Conservation (phyloP, 2,888 invertebrate species). For the Archips crataeganus region DNA sequence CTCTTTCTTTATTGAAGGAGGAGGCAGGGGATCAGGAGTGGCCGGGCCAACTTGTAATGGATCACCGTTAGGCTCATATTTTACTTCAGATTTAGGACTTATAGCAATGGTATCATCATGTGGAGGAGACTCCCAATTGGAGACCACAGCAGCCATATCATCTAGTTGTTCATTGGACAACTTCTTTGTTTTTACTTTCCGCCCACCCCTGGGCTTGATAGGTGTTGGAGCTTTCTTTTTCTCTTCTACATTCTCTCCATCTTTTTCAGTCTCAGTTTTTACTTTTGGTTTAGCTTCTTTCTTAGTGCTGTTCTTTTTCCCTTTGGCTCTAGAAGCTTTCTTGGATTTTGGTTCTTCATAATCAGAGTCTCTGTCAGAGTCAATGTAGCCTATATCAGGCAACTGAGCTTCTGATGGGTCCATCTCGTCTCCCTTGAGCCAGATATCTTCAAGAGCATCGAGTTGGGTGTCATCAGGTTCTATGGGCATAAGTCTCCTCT, state of each 20-base stretch:
- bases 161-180: slow-evolving; percentile 69
- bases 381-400: slow-evolving; percentile 81
- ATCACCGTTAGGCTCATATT: slow-evolving; percentile 38
- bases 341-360: slow-evolving; percentile 66
- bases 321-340: slow-evolving; percentile 56
- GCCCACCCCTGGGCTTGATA: slow-evolving; percentile 42
- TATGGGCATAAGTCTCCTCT: slow-evolving; percentile 72
- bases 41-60: slow-evolving; percentile 46
- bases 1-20: slow-evolving; percentile 43
- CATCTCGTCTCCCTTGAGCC: slow-evolving; percentile 93
- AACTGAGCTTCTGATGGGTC: slow-evolving; percentile 82
- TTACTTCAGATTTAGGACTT: slow-evolving; percentile 20
- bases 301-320: slow-evolving; percentile 47
- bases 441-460: slow-evolving; percentile 91
- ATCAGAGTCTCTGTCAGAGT: slow-evolving; percentile 80
- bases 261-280: slow-evolving; percentile 43
- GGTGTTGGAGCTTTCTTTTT: slow-evolving; percentile 45
- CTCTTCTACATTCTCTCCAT: slow-evolving; percentile 46
- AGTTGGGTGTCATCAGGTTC: slow-evolving; percentile 90
- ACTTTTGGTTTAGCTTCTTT: slow-evolving; percentile 47
- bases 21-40: slow-evolving; percentile 47
- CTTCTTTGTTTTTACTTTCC: slow-evolving; percentile 69
- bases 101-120: slow-evolving; percentile 55
- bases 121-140: slow-evolving; percentile 75
- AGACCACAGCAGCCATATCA: slow-evolving; percentile 67